Conservation (phyloP, 2,113 vertebrate species). For the Xyliphius kryptos region DNA sequence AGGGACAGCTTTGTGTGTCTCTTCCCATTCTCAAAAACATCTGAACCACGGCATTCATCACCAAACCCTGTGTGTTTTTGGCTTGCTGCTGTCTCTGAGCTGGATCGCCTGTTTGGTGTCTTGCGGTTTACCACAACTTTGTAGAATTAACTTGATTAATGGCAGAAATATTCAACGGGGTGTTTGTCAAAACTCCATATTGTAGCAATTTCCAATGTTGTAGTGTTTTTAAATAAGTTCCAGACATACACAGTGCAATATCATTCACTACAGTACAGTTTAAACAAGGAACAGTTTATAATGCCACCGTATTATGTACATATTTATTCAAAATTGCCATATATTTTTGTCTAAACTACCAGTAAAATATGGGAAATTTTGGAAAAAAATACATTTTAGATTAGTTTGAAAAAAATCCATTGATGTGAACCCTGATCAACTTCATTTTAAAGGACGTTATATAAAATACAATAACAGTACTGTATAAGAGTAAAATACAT, state of each 20-base stretch:
- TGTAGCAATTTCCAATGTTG: conserved; percentile 26
- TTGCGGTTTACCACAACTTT: conserved; percentile 37
- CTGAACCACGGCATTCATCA: conserved; percentile 30
- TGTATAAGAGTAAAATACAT: too few relatives aligned
- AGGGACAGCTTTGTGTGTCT: conserved; percentile 17
- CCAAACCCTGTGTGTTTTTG: conserved; percentile 22
- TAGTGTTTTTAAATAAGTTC: conserved; percentile 16
- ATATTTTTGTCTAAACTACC: too few relatives aligned
- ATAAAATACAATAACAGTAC: too few relatives aligned
- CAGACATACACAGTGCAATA: background rate
- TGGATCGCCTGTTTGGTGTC: conserved; percentile 37
- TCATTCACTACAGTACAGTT: background rate
- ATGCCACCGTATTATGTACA: too few relatives aligned
- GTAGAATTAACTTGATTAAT: conserved; percentile 42
- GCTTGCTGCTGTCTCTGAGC: conserved; percentile 3
- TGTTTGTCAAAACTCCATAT: conserved; percentile 17
- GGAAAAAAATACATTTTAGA: too few relatives aligned
- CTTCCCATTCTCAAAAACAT: conserved; percentile 12
- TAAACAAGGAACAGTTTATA: background rate
- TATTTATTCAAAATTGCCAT: too few relatives aligned
- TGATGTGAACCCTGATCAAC: too few relatives aligned
- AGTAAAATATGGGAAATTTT: too few relatives aligned
- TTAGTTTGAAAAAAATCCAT: too few relatives aligned
- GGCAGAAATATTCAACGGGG: conserved; percentile 26
- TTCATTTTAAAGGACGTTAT: too few relatives aligned